These are phyloP conservation scores for Penaeus vannamei DNA, from an alignment of 1,140 invertebrate genomes.

Conservation along the genomic window DNA sequence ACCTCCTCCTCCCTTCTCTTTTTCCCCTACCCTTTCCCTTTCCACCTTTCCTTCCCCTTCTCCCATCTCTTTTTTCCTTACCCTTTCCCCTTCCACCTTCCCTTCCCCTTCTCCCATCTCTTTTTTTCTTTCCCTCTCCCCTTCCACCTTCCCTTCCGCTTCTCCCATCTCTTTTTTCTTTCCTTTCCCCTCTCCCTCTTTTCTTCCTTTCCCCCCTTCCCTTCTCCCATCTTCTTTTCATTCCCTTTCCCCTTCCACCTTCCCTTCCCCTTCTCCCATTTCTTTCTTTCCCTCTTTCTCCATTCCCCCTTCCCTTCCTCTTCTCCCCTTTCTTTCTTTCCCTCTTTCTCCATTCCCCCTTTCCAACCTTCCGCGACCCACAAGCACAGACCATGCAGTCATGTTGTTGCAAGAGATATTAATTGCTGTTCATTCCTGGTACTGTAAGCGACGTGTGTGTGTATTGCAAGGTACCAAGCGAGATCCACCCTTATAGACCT, in stretches of 20 bases:
- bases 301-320: neutral
- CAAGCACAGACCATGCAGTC: neutral
- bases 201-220: neutral
- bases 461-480: neutral
- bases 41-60: neutral
- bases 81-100: neutral
- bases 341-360: neutral
- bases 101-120: neutral
- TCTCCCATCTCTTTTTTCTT: neutral
- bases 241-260: neutral
- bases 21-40: neutral
- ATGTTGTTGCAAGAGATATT: neutral
- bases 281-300: neutral
- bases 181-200: neutral
- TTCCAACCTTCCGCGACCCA: neutral
- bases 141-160: neutral
- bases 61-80: too few relatives aligned
- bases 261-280: neutral
- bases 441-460: too few relatives aligned
- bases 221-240: neutral
- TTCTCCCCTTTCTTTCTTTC: neutral
- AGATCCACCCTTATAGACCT: neutral
- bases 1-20: neutral
- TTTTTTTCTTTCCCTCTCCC: neutral
- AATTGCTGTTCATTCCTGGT: too few relatives aligned